phyloP scores from a whole-genome alignment of 2,888 invertebrate species.

The Ectropis crepuscularia region DNA sequence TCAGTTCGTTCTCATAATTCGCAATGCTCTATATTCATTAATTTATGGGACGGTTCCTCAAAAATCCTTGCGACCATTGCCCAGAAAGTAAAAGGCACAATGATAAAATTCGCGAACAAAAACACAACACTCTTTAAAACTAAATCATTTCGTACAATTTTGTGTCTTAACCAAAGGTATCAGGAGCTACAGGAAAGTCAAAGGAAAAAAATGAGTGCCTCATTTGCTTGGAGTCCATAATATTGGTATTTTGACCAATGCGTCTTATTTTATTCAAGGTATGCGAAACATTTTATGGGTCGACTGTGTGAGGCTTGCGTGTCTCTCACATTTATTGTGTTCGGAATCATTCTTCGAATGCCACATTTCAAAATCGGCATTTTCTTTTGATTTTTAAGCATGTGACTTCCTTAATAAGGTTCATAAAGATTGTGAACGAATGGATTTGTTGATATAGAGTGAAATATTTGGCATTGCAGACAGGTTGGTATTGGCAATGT shows the following conservation, averaged over 20 bases:
- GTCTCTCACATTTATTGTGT: slow-evolving; percentile 55
- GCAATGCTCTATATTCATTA: slow-evolving; percentile 66
- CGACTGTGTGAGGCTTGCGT: slow-evolving; percentile 62
- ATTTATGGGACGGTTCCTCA: slow-evolving; percentile 71
- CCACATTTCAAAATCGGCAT: slow-evolving; percentile 52
- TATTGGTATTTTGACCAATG: slow-evolving; percentile 55
- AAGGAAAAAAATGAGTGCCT: slow-evolving; percentile 54
- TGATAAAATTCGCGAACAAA: slow-evolving; percentile 45
- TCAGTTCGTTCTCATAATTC: slow-evolving; percentile 58
- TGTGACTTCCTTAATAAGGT: slow-evolving; percentile 54
- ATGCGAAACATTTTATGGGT: slow-evolving; percentile 67
- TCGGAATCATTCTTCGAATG: slow-evolving; percentile 53
- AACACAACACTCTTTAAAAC: slow-evolving; percentile 33
- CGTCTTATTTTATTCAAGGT: slow-evolving; percentile 65
- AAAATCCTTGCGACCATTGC: slow-evolving; percentile 64
- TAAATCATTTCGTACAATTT: slow-evolving; percentile 35
- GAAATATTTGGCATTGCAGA: slow-evolving; percentile 33
- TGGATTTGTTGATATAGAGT: slow-evolving; percentile 18
- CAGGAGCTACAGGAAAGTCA: slow-evolving; percentile 41
- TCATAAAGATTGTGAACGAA: slow-evolving; percentile 47
- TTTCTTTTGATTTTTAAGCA: slow-evolving; percentile 49
- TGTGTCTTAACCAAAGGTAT: slow-evolving; percentile 42
- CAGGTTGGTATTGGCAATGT: slow-evolving; percentile 23
- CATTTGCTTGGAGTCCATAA: slow-evolving; percentile 60
- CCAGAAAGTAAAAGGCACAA: slow-evolving; percentile 53